Percentiles rank a stretch among this genome's conserved stretches.
Conservation (phyloP, 2,113 vertebrate species). For the Lophura nycthemera region DNA sequence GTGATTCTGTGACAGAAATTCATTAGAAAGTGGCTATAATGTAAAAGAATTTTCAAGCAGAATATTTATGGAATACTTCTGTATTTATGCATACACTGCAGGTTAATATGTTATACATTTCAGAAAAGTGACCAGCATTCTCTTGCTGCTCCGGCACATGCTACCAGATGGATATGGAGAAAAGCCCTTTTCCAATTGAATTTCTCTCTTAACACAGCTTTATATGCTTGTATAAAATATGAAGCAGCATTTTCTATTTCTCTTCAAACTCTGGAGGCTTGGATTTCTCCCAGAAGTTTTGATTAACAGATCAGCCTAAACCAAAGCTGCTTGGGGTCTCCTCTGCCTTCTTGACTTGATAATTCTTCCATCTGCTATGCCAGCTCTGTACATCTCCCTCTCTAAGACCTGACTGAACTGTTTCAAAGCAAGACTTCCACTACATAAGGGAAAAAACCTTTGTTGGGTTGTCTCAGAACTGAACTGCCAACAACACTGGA, state of each 20-base stretch:
- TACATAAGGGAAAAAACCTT: not conserved
- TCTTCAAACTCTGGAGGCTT: constrained; percentile 46
- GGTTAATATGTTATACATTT: rapidly evolving
- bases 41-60: not conserved
- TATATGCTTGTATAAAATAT: constrained; percentile 50
- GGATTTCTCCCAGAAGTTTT: constrained; percentile 55
- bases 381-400: not conserved
- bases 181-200: constrained; percentile 42
- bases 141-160: not conserved
- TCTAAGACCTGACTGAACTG: not conserved
- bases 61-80: not conserved
- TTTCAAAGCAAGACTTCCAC: not conserved
- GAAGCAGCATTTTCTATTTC: constrained; percentile 58
- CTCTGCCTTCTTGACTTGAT: constrained; percentile 43
- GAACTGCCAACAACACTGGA: not conserved
- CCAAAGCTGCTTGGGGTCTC: constrained; percentile 54
- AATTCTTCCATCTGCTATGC: constrained; percentile 37
- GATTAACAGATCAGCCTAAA: constrained; percentile 61
- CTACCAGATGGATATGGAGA: not conserved
- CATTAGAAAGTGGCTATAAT: not conserved
- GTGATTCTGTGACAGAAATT: not conserved
- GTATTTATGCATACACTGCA: rapidly evolving
- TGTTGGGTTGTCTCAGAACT: not conserved
- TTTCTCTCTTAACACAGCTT: constrained; percentile 48
- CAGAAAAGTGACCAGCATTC: not conserved